Percentiles rank a stretch among this genome's conserved stretches.
phyloP scores from a whole-genome alignment of 2,888 invertebrate species.

The Epirrhoe tristata region DNA sequence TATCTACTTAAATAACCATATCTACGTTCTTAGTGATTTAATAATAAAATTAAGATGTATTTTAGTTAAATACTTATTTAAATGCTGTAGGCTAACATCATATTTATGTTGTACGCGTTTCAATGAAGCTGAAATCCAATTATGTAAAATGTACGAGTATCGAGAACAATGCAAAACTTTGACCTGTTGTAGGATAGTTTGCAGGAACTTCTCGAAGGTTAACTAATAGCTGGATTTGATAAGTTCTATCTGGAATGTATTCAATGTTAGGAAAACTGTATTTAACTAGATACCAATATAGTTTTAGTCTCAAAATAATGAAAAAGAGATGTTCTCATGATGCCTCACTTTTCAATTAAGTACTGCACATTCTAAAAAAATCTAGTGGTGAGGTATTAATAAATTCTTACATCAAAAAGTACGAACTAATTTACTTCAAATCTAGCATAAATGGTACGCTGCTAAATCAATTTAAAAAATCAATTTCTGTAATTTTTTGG shows the following conservation, averaged over 20 bases:
- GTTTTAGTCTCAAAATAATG: neutral
- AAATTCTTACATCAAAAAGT: too few relatives aligned
- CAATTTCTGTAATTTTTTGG: too few relatives aligned
- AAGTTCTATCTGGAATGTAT: neutral
- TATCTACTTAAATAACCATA: too few relatives aligned
- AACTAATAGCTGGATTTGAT: conserved; percentile 6
- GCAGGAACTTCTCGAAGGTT: conserved; percentile 1
- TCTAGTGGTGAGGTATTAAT: too few relatives aligned
- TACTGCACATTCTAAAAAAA: too few relatives aligned
- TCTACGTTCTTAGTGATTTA: too few relatives aligned
- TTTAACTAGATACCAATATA: neutral
- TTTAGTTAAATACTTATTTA: neutral
- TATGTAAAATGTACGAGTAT: conserved; percentile 13
- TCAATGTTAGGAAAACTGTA: neutral
- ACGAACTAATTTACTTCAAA: too few relatives aligned
- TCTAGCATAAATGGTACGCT: too few relatives aligned
- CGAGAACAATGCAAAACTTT: conserved; percentile 15
- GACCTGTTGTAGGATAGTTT: conserved; percentile 1
- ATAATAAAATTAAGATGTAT: neutral
- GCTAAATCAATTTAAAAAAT: too few relatives aligned
- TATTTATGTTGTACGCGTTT: neutral
- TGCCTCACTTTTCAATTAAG: too few relatives aligned
- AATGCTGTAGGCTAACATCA: conserved; percentile 3
- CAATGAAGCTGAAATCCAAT: conserved; percentile 14
- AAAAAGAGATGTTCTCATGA: neutral